Evolutionary conservation across 2,113 vertebrate genomes (phyloP), one percentile per base, ranked within the genome.

Genomic region (Ceyx melanurus): DNA sequence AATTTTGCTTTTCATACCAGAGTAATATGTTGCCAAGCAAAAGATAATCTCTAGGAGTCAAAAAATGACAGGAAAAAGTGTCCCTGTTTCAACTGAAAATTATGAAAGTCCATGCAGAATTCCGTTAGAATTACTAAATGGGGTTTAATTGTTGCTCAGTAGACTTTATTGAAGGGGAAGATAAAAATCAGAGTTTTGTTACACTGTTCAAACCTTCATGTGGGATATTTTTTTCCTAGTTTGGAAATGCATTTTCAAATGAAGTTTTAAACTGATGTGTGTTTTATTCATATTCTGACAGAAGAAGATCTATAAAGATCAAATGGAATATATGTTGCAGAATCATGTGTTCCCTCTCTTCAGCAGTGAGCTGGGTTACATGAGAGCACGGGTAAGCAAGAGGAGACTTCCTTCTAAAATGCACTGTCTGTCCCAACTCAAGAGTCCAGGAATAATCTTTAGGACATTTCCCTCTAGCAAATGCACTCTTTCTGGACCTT

Each of bases 261-360:
- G 1, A 57, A 68, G 19, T 62, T 68, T 66, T 68, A 31, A 89
- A 82, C 31, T 73, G 29, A 62, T 88, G 21, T 87, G 15, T 66
- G 37, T 77, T 88, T 8, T 93, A 35, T 68, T 95, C 21, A 17
- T 97, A 13, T 96, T 89, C 93, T 96, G 80, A 82, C 97, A 99
- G 99, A 99, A 99, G 97, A 99, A 99, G 96, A 98, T 99, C 91
- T 99, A 99, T 93, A 99, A 99, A 97, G 99, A 99, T 97, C 99
- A 99, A 96, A 99, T 99, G 99, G 99, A 99, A 97, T 99, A 99
- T 91, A 99, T 99, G 99, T 96, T 99, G 90, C 99, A 99, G 97
- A 99, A 98, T 97, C 99, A 99, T 18, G 99, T 99, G 87, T 99
- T 99, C 94, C 99, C 99, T 90, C 98, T 99, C 45, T 99, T 99